Conservation (phyloP, 2,797 vertebrate genomes). For the Astyanax mexicanus region DNA sequence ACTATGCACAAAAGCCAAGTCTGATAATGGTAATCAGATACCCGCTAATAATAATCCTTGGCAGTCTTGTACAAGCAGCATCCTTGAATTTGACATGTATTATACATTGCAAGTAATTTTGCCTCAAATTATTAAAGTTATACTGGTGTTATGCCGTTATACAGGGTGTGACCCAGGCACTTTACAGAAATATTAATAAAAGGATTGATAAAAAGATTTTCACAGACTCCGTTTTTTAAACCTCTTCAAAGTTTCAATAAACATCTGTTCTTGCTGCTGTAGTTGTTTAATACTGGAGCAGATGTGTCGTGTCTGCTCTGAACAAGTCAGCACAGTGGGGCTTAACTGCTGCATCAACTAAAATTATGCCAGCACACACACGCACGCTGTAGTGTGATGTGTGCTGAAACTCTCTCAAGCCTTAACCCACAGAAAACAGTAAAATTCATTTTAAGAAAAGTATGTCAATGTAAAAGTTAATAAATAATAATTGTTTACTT, state of each 20-base stretch:
- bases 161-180: too few relatives aligned
- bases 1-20: constrained; percentile 42
- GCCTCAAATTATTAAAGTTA: not conserved
- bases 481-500: too few relatives aligned
- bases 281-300: not conserved
- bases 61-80: not conserved
- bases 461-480: too few relatives aligned
- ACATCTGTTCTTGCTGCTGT: not conserved
- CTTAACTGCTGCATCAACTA: not conserved
- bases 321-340: not conserved
- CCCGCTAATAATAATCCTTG: not conserved
- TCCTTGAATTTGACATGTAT: not conserved
- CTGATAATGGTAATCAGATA: constrained; percentile 28
- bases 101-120: not conserved
- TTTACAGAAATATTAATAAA: too few relatives aligned
- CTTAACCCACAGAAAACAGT: too few relatives aligned
- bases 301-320: not conserved
- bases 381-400: too few relatives aligned
- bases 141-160: too few relatives aligned
- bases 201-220: too few relatives aligned
- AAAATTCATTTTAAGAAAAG: too few relatives aligned
- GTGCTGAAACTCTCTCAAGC: too few relatives aligned
- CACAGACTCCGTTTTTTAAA: too few relatives aligned
- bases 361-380: not conserved
- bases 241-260: too few relatives aligned